Evolutionary conservation across 2,888 invertebrate species (phyloP), one percentile per base, ranked within the genome.

Genomic region (Drosophila putrida): DNA sequence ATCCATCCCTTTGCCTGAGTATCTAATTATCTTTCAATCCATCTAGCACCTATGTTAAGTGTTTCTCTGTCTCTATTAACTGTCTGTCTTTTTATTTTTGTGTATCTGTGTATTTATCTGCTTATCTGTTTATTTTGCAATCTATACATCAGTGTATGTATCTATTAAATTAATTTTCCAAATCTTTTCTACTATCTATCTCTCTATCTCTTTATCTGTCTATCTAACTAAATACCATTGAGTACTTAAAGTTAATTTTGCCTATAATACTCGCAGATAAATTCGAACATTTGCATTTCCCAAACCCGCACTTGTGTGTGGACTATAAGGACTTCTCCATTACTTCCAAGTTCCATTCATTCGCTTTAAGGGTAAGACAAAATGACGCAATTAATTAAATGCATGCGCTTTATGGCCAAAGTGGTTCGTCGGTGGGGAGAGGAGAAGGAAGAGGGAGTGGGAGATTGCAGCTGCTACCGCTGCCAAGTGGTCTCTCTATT

Each of bases 341-440:
- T 27, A 6, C n/a, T 47, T 36, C 6, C 20, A 39, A 6, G 9
- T 39, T 25, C 20, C 25, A 9, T 39, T 46, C 50, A 71, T 59
- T 51, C 57, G 51, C 67, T 80, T 61, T 53, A 70, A 60, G 82
- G 70, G 53, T 51, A 74, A 73, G 75, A 80, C 78, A 75, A 81
- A 82, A 84, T 81, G 65, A 61, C 61, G 76, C 71, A 78, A 82
- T 87, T 82, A 82, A 82, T 82, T 82, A 87, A 81, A 78, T 82
- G 84, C 81, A 78, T 76, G 84, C 78, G 71, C 87, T 83, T 87
- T 74, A 84, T 81, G 79, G 66, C 76, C 68, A 46, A 57, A 49
- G 50, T 51, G 6, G 25, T 33, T 36, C 6, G 28, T 10, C 6
- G 10, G 5, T 20, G 8, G 35, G n/a, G 9, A 6, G n/a, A 13